Evolutionary conservation across 2,797 vertebrate species (phyloP).

Genomic region (Nothura maculosa): DNA sequence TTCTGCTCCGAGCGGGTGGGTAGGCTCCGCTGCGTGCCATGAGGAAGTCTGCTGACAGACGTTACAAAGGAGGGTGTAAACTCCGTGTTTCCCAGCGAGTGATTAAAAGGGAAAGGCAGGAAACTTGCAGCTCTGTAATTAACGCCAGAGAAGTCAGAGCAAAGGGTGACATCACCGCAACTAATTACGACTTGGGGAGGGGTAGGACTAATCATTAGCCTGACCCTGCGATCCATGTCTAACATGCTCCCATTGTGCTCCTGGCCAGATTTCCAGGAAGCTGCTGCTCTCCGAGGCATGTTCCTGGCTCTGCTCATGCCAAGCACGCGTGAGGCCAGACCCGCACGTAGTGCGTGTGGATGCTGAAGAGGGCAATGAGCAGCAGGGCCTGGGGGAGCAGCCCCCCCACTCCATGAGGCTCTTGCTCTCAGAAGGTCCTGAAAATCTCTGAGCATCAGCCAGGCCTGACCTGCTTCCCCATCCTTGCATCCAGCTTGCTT

Average conservation of each 20-base stretch:
- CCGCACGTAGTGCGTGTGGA: background rate
- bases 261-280: background rate
- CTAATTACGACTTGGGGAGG: conserved; percentile 56
- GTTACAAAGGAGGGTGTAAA: conserved; percentile 13
- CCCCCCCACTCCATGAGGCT: background rate
- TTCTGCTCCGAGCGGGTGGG: background rate
- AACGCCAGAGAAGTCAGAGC: conserved; percentile 52
- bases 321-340: background rate
- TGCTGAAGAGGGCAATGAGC: background rate
- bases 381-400: background rate
- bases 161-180: conserved; percentile 49
- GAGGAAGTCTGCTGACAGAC: background rate
- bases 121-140: conserved; percentile 62
- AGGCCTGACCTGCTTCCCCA: background rate
- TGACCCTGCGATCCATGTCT: conserved; percentile 47
- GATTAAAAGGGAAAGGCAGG: conserved; percentile 47
- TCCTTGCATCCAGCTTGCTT: background rate
- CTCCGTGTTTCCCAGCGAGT: background rate
- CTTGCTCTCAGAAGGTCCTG: conserved; percentile 6
- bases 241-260: conserved; percentile 17
- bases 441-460: background rate
- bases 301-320: background rate
- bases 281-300: background rate
- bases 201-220: conserved; percentile 46
- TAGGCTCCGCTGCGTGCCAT: background rate